Conservation (phyloP, 1,140 invertebrate genomes). For the Neocloeon triangulifer region DNA sequence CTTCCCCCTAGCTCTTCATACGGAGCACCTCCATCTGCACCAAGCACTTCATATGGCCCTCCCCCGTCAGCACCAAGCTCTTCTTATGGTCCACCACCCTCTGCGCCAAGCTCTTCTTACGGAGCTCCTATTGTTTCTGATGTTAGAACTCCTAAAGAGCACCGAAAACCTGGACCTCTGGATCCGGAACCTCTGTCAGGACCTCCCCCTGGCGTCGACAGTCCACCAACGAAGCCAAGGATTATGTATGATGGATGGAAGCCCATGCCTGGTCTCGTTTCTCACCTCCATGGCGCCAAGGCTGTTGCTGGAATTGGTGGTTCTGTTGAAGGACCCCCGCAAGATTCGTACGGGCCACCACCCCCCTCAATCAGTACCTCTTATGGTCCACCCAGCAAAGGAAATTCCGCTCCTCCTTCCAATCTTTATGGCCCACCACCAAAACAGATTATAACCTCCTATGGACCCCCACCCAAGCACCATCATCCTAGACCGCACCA, state of each 20-base stretch:
- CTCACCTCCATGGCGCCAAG: neutral
- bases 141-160: no score
- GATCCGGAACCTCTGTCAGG: conserved; percentile 15
- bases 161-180: conserved; percentile 25
- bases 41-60: conserved; percentile 12
- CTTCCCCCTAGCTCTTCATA: conserved; percentile 5
- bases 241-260: conserved; percentile 66
- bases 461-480: conserved; percentile 2
- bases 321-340: no score
- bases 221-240: conserved; percentile 46
- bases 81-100: conserved; percentile 3
- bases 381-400: conserved; percentile 8
- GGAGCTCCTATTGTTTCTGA: no score
- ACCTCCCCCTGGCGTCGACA: conserved; percentile 33
- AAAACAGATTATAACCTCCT: conserved; percentile 10
- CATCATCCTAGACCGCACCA: conserved; percentile 4
- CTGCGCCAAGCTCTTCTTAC: conserved; percentile 6
- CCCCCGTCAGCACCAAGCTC: conserved; percentile 3
- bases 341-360: conserved; percentile 17
- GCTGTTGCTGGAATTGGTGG: conserved; percentile 1
- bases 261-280: conserved; percentile 2
- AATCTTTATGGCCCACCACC: conserved; percentile 17
- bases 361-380: conserved; percentile 6
- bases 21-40: conserved; percentile 11
- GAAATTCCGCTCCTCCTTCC: conserved; percentile 7